These are phyloP conservation scores for Dryobates pubescens DNA, from an alignment of 2,797 vertebrate species.

Conservation along the genomic window DNA sequence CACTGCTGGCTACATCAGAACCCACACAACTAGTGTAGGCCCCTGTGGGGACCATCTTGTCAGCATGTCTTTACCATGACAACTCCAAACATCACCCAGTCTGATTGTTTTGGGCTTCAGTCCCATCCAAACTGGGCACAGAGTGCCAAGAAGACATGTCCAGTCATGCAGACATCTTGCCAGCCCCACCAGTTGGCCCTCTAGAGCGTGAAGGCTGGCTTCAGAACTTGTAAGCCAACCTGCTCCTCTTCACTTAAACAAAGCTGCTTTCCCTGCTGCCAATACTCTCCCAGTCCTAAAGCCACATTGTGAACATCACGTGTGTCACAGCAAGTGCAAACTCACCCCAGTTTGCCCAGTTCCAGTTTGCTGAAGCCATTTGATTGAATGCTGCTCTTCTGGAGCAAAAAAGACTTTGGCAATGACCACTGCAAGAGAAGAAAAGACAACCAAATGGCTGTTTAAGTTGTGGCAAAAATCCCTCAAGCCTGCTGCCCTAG, in stretches of 20 bases:
- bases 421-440: constrained; percentile 72
- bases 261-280: not conserved
- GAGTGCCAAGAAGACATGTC: not conserved
- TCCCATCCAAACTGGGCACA: not conserved
- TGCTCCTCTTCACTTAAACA: not conserved
- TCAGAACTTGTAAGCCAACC: not conserved
- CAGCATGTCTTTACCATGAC: not conserved
- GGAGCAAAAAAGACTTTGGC: constrained; percentile 65
- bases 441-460: not conserved
- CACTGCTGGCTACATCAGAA: not conserved
- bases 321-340: fast-evolving
- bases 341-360: constrained; percentile 69
- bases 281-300: not conserved
- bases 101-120: not conserved
- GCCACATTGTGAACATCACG: not conserved
- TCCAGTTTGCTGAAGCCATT: constrained; percentile 66
- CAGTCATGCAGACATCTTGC: not conserved
- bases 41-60: not conserved
- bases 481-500: not conserved
- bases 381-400: constrained; percentile 40
- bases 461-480: not conserved
- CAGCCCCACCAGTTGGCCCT: not conserved
- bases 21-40: not conserved
- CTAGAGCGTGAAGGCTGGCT: not conserved
- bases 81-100: not conserved